Evolutionary conservation across 2,797 vertebrate species (phyloP).

Genomic region (Liasis olivaceus): DNA sequence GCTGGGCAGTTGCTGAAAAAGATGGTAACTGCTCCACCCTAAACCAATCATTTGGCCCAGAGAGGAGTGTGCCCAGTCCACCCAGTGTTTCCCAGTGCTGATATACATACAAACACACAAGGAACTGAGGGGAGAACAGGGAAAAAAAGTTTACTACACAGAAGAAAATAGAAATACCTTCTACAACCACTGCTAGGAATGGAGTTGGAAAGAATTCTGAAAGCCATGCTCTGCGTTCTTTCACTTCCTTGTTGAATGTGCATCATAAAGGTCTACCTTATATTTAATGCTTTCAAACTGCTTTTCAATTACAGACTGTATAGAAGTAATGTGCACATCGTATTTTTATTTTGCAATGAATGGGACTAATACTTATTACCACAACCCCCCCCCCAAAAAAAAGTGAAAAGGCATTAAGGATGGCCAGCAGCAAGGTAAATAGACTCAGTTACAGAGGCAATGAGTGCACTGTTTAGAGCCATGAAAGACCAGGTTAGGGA

Average conservation of each 20-base stretch:
- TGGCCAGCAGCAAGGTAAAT: too few relatives aligned
- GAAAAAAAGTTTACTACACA: neutral
- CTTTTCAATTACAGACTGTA: neutral
- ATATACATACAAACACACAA: too few relatives aligned
- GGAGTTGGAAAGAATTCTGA: neutral
- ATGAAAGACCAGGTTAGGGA: too few relatives aligned
- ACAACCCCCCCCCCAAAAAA: neutral
- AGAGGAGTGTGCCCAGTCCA: too few relatives aligned
- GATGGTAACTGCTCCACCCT: too few relatives aligned
- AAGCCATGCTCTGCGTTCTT: neutral
- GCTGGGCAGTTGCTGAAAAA: too few relatives aligned
- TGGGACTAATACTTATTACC: neutral
- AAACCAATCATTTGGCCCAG: too few relatives aligned
- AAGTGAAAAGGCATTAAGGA: neutral
- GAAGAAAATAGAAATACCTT: neutral
- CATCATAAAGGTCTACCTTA: neutral
- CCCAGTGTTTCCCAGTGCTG: too few relatives aligned
- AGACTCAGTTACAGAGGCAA: too few relatives aligned
- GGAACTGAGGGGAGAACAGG: too few relatives aligned
- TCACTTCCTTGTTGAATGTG: neutral
- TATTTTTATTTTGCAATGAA: neutral
- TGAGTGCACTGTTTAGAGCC: too few relatives aligned
- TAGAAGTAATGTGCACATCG: neutral
- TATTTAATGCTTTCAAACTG: neutral
- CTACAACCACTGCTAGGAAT: neutral